Evolutionary conservation across 2,888 invertebrate genomes (phyloP).

Genomic region (Drosophila quinaria): DNA sequence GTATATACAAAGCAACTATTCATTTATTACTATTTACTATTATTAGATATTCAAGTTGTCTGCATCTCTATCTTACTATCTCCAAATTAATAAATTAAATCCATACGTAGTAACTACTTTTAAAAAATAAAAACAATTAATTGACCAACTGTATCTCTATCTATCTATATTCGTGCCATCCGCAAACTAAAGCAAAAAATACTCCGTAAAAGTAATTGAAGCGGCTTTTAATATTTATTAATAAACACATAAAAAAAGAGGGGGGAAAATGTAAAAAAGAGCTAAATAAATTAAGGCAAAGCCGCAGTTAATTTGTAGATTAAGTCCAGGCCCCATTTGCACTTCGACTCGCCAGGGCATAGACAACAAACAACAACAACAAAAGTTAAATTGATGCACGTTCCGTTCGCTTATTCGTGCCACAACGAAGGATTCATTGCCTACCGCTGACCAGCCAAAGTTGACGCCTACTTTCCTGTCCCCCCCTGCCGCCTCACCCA

Average conservation of each 20-base stretch:
- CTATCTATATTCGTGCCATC: not conserved
- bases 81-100: not conserved
- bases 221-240: slow-evolving; percentile 65
- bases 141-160: not conserved
- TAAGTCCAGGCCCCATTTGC: slow-evolving; percentile 33
- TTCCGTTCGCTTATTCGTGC: slow-evolving; percentile 51
- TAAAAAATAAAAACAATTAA: not conserved
- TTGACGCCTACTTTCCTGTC: slow-evolving; percentile 31
- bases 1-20: slow-evolving; percentile 46
- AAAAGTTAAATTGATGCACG: slow-evolving; percentile 75
- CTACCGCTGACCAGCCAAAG: slow-evolving; percentile 41
- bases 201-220: slow-evolving; percentile 29
- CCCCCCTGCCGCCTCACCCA: not conserved
- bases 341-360: slow-evolving; percentile 48
- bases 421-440: slow-evolving; percentile 45
- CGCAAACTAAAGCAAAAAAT: slow-evolving; percentile 22
- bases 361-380: slow-evolving; percentile 13
- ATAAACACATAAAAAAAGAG: slow-evolving; percentile 34
- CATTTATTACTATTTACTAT: slow-evolving; percentile 72
- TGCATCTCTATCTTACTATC: not conserved
- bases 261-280: not conserved
- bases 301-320: slow-evolving; percentile 57
- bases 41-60: slow-evolving; percentile 59
- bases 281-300: slow-evolving; percentile 53
- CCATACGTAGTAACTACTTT: not conserved